These are phyloP conservation scores for Oasisia sp. DNA, from an alignment of 2,888 invertebrate genomes.

Conservation along the genomic window DNA sequence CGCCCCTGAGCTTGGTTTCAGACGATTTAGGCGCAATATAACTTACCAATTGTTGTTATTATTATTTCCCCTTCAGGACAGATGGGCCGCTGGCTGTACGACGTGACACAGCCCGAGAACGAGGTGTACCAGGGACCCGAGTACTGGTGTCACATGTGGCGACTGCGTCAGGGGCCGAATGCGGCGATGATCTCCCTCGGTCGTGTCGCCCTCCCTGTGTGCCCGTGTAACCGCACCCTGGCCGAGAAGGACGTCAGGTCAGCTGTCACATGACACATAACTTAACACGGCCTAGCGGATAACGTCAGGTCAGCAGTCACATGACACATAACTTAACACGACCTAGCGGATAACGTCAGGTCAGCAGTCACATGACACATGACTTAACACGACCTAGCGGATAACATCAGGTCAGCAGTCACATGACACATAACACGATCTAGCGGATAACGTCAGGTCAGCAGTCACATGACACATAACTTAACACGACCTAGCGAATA, in stretches of 20 bases:
- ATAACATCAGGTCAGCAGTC: neutral
- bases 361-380: neutral
- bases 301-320: neutral
- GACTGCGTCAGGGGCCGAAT: neutral
- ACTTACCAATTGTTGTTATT: too few relatives aligned
- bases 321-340: neutral
- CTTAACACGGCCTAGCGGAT: neutral
- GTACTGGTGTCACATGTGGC: neutral
- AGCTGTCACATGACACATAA: neutral
- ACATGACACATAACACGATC: neutral
- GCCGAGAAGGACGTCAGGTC: conserved; percentile 3
- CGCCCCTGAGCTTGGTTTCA: too few relatives aligned
- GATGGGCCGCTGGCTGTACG: neutral
- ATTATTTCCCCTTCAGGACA: neutral
- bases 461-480: neutral
- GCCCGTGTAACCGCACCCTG: neutral
- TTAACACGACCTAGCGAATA: neutral
- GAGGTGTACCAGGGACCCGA: neutral
- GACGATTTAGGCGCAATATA: too few relatives aligned
- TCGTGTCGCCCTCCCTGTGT: neutral
- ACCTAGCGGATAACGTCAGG: neutral
- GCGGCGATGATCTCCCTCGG: neutral
- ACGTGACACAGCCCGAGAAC: neutral
- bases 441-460: neutral
- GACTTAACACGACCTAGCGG: neutral